Percentiles rank a stretch among this genome's conserved stretches.
phyloP scores from a whole-genome alignment of 2,888 invertebrate genomes.

The Dicyrtomina minuta region DNA sequence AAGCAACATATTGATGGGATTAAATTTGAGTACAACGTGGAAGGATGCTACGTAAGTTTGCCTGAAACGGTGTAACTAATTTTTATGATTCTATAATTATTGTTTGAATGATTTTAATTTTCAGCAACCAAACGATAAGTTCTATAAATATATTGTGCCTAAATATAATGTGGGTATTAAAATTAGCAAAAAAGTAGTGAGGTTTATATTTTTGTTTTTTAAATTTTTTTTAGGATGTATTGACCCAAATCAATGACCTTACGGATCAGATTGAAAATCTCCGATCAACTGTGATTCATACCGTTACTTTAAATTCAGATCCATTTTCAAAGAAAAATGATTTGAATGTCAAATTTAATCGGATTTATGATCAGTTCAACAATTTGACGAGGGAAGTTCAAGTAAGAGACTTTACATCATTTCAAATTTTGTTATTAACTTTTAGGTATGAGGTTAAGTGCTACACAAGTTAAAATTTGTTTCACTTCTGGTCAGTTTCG shows the following conservation, averaged over 20 bases:
- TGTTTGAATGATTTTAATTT: too few relatives aligned
- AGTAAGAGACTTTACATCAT: slow-evolving; percentile 4
- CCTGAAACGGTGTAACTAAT: neutral
- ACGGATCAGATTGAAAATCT: slow-evolving; percentile 52
- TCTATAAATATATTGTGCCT: too few relatives aligned
- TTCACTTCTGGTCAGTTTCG: too few relatives aligned
- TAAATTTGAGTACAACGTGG: slow-evolving; percentile 18
- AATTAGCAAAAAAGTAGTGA: too few relatives aligned
- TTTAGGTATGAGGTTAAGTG: neutral
- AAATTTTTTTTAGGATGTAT: slow-evolving; percentile 47
- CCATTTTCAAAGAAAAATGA: slow-evolving; percentile 50
- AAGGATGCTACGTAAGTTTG: slow-evolving; percentile 26
- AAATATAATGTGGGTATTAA: too few relatives aligned
- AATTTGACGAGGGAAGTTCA: slow-evolving; percentile 28
- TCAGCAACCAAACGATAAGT: too few relatives aligned
- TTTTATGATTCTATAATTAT: too few relatives aligned
- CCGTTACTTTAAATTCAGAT: slow-evolving; percentile 50
- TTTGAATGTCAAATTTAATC: slow-evolving; percentile 46
- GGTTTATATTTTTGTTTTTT: too few relatives aligned
- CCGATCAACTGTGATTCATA: slow-evolving; percentile 51
- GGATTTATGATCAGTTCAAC: slow-evolving; percentile 36
- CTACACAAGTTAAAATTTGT: neutral
- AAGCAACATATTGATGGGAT: slow-evolving; percentile 10
- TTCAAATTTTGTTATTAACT: neutral
- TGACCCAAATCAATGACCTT: slow-evolving; percentile 50